phyloP scores from a whole-genome alignment of 2,888 invertebrate genomes.

The Sminthurides aquaticus region DNA sequence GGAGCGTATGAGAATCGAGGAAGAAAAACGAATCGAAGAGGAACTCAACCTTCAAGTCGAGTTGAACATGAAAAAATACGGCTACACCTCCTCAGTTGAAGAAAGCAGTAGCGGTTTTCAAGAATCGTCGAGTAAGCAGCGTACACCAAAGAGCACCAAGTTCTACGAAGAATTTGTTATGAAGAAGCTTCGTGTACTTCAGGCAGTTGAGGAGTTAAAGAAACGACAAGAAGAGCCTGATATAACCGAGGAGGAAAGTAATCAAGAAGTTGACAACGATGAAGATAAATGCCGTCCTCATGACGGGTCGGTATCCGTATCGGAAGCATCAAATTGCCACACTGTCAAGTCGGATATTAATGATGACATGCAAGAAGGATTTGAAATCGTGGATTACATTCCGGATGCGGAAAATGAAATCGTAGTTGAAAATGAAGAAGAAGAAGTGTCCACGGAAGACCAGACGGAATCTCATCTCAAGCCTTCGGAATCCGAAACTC shows the following conservation, averaged over 20 bases:
- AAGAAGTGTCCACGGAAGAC: not conserved
- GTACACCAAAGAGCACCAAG: slow-evolving; percentile 11
- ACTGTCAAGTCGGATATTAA: not conserved
- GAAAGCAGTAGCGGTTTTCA: not conserved
- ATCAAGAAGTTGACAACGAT: not conserved
- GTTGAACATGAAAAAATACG: slow-evolving; percentile 9
- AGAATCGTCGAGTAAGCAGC: not conserved
- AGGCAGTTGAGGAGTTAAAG: slow-evolving; percentile 11
- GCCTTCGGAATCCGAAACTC: not conserved
- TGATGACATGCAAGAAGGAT: not conserved
- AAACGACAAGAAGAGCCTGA: not conserved
- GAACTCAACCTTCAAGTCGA: slow-evolving; percentile 15
- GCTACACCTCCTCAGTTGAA: not conserved
- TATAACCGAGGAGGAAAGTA: not conserved
- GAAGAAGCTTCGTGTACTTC: slow-evolving; percentile 1
- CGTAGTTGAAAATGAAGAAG: slow-evolving; percentile 14
- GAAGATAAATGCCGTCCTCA: not conserved
- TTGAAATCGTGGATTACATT: slow-evolving; percentile 18
- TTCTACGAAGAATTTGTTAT: slow-evolving; percentile 19
- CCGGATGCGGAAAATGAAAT: slow-evolving; percentile 14
- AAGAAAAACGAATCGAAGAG: slow-evolving; percentile 17
- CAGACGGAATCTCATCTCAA: not conserved
- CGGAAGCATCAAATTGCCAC: not conserved
- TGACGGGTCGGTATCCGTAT: not conserved
- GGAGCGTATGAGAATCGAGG: slow-evolving; percentile 1